Evolutionary conservation across 2,888 invertebrate species (phyloP), one percentile per base, ranked within the genome.

Genomic region (Sarcophaga carnaria): DNA sequence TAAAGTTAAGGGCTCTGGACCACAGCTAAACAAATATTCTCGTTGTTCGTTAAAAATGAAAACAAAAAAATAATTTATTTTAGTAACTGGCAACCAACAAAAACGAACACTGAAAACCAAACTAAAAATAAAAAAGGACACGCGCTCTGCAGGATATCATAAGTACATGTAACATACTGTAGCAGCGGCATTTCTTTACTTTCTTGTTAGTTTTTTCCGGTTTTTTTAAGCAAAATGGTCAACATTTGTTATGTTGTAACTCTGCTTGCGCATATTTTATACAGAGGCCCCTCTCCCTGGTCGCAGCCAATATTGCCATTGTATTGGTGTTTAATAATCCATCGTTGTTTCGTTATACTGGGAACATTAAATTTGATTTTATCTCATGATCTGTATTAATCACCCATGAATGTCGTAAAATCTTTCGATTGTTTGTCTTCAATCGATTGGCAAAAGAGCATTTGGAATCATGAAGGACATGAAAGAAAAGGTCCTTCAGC

Each of bases 61-160:
- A 17, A 59, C 69, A 25, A 25, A 25, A 64, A 80, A 80, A 76
- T 45, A 45, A 70, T 49, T 49, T 49, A 75, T 70, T 76, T 79
- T 70, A 78, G 62, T 47, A 79, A 77, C 74, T 82, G 75, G 75
- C 78, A 79, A 22, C 37, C 69, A 78, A 79, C 79, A 82, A 20
- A 74, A 66, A 54, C 54, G 20, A 79, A 70, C 49, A 54, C 37
- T 22, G 22, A 11, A 25, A 37, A 69, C 12, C 54, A 49, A 27
- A 62, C 66, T 25, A 45, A 25, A 14, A 10, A 20, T 62, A 62
- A 22, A 79, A 77, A 84, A 82, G 81, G 80, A 78, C 86, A 88
- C 86, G 85, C 80, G 88, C 88, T 88, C 82, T 60, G 79, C 84
- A 80, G 80, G 88, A 86, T 80, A 83, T 67, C 80, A 80, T 17